Conservation (phyloP, 2,888 invertebrate genomes). For the Agrochola circellaris region DNA sequence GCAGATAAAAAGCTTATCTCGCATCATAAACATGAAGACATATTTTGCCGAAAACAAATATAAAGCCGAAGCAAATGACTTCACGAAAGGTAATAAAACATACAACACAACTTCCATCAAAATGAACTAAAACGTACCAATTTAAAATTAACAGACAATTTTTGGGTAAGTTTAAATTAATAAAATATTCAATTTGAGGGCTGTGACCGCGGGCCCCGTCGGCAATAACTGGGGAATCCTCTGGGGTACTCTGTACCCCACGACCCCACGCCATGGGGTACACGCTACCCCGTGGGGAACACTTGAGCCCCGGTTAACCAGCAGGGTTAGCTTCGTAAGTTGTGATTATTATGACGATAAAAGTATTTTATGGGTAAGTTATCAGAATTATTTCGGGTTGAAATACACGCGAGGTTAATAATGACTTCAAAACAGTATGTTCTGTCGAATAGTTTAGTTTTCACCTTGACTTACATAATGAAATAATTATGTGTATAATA, state of each 20-base stretch:
- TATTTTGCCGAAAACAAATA: background rate
- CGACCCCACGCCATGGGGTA: slow-evolving; percentile 66
- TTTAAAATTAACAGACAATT: slow-evolving; percentile 73
- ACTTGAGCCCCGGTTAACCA: slow-evolving; percentile 80
- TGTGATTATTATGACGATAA: slow-evolving; percentile 78
- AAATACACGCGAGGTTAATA: slow-evolving; percentile 35
- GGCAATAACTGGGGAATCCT: slow-evolving; percentile 79
- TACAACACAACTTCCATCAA: slow-evolving; percentile 1
- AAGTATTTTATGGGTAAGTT: slow-evolving; percentile 71
- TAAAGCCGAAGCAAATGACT: slow-evolving; percentile 11
- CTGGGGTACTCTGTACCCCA: slow-evolving; percentile 66
- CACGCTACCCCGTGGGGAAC: slow-evolving; percentile 85
- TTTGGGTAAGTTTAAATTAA: slow-evolving; percentile 78
- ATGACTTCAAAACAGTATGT: slow-evolving; percentile 42
- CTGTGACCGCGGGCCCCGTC: slow-evolving; percentile 68
- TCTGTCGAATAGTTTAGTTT: background rate
- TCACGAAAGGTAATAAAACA: slow-evolving; percentile 14
- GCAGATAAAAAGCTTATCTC: background rate
- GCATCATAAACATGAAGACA: background rate
- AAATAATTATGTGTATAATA: slow-evolving; percentile 3
- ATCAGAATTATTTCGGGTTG: slow-evolving; percentile 48
- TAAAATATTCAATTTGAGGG: slow-evolving; percentile 84
- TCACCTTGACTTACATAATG: slow-evolving; percentile 9
- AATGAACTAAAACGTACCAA: slow-evolving; percentile 49
- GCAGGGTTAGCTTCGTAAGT: slow-evolving; percentile 67